A percentile compares a stretch with the other conserved stretches of the same genome.
These are phyloP conservation scores for Vimba vimba DNA, from an alignment of 2,113 vertebrate species.

Conservation along the genomic window DNA sequence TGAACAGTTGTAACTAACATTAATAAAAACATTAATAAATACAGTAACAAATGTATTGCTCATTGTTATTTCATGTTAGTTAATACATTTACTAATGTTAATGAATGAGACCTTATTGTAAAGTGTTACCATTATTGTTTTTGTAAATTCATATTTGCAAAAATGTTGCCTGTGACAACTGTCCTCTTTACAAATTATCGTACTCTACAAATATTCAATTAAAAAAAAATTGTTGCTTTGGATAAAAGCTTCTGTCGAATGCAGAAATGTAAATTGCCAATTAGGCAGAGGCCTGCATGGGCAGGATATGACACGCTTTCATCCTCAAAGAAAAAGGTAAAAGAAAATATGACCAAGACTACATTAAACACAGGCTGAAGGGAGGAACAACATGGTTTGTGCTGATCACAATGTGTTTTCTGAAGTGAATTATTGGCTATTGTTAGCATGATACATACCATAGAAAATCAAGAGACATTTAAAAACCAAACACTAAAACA, in stretches of 20 bases:
- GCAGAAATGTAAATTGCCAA: not conserved
- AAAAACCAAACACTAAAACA: not conserved
- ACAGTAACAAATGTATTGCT: too few relatives aligned
- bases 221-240: not conserved
- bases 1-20: too few relatives aligned
- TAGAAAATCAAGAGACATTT: not conserved
- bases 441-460: not conserved
- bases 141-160: too few relatives aligned
- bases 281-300: not conserved
- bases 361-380: not conserved
- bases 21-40: too few relatives aligned
- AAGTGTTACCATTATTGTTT: too few relatives aligned
- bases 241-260: slow-evolving; percentile 5
- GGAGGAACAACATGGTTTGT: not conserved
- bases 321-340: not conserved
- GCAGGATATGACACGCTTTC: not conserved
- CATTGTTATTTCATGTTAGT: too few relatives aligned
- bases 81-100: too few relatives aligned
- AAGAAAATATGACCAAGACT: not conserved
- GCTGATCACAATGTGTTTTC: not conserved
- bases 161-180: too few relatives aligned
- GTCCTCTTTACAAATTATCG: too few relatives aligned
- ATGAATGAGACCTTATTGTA: too few relatives aligned
- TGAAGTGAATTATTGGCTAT: not conserved
- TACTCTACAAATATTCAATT: too few relatives aligned